Percentiles rank a stretch among this genome's conserved stretches.
Evolutionary conservation across 92 coral and sea anemone genomes (phyloP).

Genomic region (Galaxea fascicularis): DNA sequence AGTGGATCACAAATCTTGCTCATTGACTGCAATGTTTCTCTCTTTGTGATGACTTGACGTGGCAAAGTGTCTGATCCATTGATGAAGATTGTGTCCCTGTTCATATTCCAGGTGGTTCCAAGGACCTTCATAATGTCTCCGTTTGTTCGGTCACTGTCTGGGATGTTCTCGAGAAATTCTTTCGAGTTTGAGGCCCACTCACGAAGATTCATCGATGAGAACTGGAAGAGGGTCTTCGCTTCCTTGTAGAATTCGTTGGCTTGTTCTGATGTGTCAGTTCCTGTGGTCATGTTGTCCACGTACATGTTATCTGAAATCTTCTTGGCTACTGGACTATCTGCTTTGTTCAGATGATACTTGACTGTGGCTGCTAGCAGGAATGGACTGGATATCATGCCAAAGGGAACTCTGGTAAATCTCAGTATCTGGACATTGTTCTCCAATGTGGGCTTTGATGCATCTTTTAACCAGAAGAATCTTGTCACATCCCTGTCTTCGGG

Average conservation of each 20-base stretch:
- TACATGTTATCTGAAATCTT: constrained; percentile 52
- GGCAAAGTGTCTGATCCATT: no score
- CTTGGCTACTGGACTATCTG: constrained; percentile 26
- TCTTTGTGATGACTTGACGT: no score
- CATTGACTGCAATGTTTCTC: no score
- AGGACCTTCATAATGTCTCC: constrained; percentile 38
- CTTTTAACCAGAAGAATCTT: constrained; percentile 58
- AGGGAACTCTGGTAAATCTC: constrained; percentile 48
- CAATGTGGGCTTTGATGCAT: constrained; percentile 11
- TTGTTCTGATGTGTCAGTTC: constrained; percentile 45
- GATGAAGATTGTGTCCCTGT: no score
- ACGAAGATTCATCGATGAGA: constrained; percentile 57
- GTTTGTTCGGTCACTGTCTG: constrained; percentile 28
- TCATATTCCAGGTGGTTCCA: constrained; percentile 52
- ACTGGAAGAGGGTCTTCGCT: constrained; percentile 26
- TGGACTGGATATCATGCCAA: constrained; percentile 45
- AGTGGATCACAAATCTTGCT: constrained; percentile 20
- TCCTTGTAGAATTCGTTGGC: constrained; percentile 49
- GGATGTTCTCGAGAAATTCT: constrained; percentile 37
- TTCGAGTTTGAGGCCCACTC: constrained; percentile 62
- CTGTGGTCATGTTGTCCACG: constrained; percentile 63
- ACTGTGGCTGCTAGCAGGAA: constrained; percentile 44
- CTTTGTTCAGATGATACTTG: constrained; percentile 39
- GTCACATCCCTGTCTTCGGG: constrained; percentile 55
- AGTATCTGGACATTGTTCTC: constrained; percentile 41